Evolutionary conservation across 2,888 invertebrate genomes (phyloP).

Genomic region (Xestia ashworthii): DNA sequence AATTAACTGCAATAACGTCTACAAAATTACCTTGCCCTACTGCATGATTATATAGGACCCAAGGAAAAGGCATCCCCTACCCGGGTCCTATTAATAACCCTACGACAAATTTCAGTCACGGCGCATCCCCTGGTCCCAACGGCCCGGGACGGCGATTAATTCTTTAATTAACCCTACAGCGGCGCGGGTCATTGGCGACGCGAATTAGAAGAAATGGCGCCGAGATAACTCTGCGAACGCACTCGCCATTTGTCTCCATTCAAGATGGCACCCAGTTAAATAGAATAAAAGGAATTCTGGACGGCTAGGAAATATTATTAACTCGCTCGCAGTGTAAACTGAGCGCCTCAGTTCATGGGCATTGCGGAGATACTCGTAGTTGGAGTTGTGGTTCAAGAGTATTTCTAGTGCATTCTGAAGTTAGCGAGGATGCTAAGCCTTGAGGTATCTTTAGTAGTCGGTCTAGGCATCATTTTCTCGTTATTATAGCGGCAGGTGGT

Average conservation of each 20-base stretch:
- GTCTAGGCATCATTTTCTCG: background rate
- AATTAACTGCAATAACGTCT: constrained; percentile 19
- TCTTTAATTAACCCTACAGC: constrained; percentile 86
- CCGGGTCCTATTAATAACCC: constrained; percentile 70
- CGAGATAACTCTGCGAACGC: constrained; percentile 79
- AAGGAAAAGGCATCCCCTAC: constrained; percentile 25
- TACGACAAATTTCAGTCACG: constrained; percentile 81
- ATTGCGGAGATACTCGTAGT: constrained; percentile 36
- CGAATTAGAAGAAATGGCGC: constrained; percentile 85
- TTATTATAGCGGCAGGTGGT: background rate
- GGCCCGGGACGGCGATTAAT: constrained; percentile 79
- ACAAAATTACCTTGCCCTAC: constrained; percentile 35
- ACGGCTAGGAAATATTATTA: constrained; percentile 61
- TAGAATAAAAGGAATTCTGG: constrained; percentile 62
- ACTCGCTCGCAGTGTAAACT: constrained; percentile 44
- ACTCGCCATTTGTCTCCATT: constrained; percentile 82
- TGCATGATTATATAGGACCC: constrained; percentile 18
- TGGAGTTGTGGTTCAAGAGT: constrained; percentile 16
- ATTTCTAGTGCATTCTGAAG: constrained; percentile 35
- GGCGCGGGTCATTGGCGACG: constrained; percentile 76
- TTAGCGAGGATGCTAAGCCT: background rate
- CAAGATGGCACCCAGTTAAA: constrained; percentile 65
- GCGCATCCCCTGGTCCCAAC: constrained; percentile 69
- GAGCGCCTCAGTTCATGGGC: constrained; percentile 18
- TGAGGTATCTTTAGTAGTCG: background rate